These are phyloP conservation scores for Desmodus rotundus DNA, from an alignment of 2,113 vertebrate species.

Conservation along the genomic window DNA sequence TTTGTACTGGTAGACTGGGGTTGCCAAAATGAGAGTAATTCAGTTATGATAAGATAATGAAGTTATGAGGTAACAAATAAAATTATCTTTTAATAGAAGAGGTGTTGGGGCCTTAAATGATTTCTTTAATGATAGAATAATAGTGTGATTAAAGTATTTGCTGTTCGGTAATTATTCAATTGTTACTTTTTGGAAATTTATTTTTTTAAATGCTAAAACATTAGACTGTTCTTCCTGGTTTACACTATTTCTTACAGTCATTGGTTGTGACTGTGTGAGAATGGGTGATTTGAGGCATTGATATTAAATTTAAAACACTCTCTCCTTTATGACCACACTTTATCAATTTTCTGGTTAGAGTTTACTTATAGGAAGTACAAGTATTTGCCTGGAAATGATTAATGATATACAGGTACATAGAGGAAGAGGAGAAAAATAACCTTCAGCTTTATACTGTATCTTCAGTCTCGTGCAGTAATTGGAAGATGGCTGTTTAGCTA, in stretches of 20 bases:
- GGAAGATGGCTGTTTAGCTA: conserved; percentile 55
- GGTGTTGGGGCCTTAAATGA: conserved; percentile 4
- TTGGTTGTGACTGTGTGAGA: background rate
- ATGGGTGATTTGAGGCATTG: conserved; percentile 20
- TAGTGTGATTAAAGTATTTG: conserved; percentile 51
- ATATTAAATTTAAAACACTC: background rate
- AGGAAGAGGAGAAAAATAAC: conserved; percentile 20
- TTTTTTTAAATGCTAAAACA: conserved; percentile 5
- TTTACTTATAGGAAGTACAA: conserved; percentile 55
- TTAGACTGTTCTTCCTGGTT: conserved; percentile 7
- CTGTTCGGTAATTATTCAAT: conserved; percentile 51
- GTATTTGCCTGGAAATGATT: conserved; percentile 48
- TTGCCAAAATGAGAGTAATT: background rate
- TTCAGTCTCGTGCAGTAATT: background rate
- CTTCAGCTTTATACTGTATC: background rate
- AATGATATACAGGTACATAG: background rate
- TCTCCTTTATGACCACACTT: background rate
- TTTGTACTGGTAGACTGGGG: background rate
- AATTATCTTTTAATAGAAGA: conserved; percentile 26
- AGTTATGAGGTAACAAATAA: background rate
- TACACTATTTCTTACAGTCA: conserved; percentile 30
- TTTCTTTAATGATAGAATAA: conserved; percentile 65
- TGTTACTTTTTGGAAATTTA: conserved; percentile 38
- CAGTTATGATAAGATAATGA: background rate
- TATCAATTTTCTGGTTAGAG: background rate